Evolutionary conservation across 30 jellyfish, hydroid and myxozoan species (phyloP), one percentile per base, ranked within the genome.

Genomic region (Hydractinia symbiolongicarpus): DNA sequence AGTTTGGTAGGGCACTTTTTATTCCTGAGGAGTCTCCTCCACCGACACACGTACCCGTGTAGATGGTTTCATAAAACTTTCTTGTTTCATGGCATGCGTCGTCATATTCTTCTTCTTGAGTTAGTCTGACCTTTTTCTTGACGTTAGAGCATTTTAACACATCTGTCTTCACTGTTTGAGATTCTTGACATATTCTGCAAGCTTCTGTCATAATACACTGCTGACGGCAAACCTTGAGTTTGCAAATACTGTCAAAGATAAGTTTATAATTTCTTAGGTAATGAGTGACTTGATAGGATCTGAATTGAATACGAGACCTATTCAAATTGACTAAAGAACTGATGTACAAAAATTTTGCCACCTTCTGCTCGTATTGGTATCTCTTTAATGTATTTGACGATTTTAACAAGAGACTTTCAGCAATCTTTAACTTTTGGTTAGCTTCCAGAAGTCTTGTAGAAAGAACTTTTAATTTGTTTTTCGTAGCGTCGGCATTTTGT

Each of bases 31-130:
- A 19, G 20, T 55, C 76, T 75, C 76, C 83, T 6, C 83, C 83
- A 7, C 78, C 77, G 51, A n/a, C 78, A 54, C 83, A 75, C 53
- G 83, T 75, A 19, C 83, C 83, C 7, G 83, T 75, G 83, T 75
- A 75, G 9, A 75, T 50, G 20, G 17, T 75, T 50, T 55, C 54
- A 9, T 75, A 55, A 20, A 75, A 49, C 9, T 50, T 50, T 55
- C 9, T 13, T 19, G 19, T 50, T 75, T 75, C 21, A 54, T 75
- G 51, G 50, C 83, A 75, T 7, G 83, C 74, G 15, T 53, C 83
- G 10, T 75, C 77, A 17, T 15, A 75, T 50, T 50, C 50, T 17
- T 75, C 83, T 50, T 75, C 76, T 55, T 75, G 83, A 6, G 83
- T 75, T 17, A 55, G 19, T 9, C 83, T 77, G 54, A 75, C 83